phyloP scores from a whole-genome alignment of 2,113 vertebrate species.

The Oncorhynchus masou region DNA sequence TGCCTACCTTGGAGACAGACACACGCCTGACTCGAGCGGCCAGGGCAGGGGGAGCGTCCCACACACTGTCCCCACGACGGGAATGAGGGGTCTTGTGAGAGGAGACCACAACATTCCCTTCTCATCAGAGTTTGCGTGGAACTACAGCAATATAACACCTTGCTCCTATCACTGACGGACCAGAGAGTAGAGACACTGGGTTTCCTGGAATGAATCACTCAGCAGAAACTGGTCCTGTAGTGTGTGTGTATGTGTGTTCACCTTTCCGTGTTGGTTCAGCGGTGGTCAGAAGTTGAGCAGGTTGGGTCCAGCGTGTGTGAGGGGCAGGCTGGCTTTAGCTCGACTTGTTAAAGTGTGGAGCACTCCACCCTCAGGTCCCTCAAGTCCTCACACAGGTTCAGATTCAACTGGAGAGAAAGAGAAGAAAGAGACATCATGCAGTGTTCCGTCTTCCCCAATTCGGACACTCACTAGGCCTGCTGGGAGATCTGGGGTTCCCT shows the following conservation, averaged over 20 bases:
- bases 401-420: conserved; percentile 77
- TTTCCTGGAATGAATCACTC: no score
- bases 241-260: conserved; percentile 34
- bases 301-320: conserved; percentile 79
- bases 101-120: background rate
- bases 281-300: conserved; percentile 72
- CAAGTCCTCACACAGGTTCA: conserved; percentile 84
- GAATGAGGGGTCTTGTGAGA: conserved; percentile 53
- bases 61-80: conserved; percentile 57
- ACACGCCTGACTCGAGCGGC: conserved; percentile 77
- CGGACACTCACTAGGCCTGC: conserved; percentile 80
- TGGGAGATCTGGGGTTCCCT: conserved; percentile 85
- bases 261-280: conserved; percentile 67
- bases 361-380: conserved; percentile 79
- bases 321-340: conserved; percentile 67
- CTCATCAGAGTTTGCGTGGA: no score
- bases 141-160: no score
- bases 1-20: conserved; percentile 80
- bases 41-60: conserved; percentile 73
- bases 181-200: no score
- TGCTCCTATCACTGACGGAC: no score
- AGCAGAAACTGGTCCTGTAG: no score
- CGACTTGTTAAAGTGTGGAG: conserved; percentile 81
- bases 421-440: conserved; percentile 59
- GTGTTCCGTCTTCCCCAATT: conserved; percentile 67